phyloP scores from a whole-genome alignment of 2,113 vertebrate species.

The Ageneiosus marmoratus region DNA sequence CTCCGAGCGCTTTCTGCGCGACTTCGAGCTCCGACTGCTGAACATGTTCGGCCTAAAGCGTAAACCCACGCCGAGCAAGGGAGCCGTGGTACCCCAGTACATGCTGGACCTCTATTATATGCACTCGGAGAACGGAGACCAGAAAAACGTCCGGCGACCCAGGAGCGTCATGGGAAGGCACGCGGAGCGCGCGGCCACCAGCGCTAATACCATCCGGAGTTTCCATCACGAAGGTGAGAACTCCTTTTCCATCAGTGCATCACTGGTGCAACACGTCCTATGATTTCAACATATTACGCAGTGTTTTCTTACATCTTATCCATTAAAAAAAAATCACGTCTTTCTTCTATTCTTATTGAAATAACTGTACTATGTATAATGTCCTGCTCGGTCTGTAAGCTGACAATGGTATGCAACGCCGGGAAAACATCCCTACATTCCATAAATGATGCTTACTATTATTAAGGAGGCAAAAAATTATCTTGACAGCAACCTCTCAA shows the following conservation, averaged over 20 bases:
- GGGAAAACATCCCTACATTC: constrained; percentile 47
- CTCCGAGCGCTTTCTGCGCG: constrained; percentile 84
- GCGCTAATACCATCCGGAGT: constrained; percentile 94
- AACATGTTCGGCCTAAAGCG: constrained; percentile 94
- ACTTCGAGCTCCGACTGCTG: constrained; percentile 92
- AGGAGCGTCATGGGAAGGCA: constrained; percentile 77
- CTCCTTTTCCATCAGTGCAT: constrained; percentile 45
- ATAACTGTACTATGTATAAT: background rate
- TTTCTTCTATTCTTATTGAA: background rate
- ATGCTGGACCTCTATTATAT: constrained; percentile 94
- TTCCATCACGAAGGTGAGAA: constrained; percentile 96
- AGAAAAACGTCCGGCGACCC: constrained; percentile 69
- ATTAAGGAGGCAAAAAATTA: constrained; percentile 58
- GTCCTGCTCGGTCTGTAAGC: background rate
- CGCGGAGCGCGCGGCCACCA: constrained; percentile 87
- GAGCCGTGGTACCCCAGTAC: constrained; percentile 91
- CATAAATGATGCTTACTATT: constrained; percentile 57
- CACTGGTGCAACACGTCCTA: background rate
- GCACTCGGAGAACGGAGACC: constrained; percentile 84
- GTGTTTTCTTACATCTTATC: background rate
- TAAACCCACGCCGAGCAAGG: constrained; percentile 87
- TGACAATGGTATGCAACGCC: constrained; percentile 58
- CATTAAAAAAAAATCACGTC: background rate
- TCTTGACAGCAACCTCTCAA: constrained; percentile 68
- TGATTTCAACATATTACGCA: background rate